phyloP scores from a whole-genome alignment of 2,888 invertebrate genomes.

The Dexiosoma caninum region DNA sequence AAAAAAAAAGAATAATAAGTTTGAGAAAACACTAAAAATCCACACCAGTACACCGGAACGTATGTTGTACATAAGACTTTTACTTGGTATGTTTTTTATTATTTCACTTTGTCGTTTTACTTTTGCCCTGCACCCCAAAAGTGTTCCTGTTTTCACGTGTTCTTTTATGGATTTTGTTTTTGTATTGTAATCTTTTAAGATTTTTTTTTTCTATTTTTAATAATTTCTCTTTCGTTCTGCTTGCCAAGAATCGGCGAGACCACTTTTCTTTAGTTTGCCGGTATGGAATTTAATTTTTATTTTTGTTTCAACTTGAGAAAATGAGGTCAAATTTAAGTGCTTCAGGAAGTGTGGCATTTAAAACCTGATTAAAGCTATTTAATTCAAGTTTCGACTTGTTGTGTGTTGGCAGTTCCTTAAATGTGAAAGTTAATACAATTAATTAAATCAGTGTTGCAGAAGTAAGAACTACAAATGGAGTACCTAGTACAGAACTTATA shows the following conservation, averaged over 20 bases:
- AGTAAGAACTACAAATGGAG: too few relatives aligned
- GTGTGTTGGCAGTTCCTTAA: neutral
- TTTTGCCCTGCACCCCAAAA: conserved; percentile 1
- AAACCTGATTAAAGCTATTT: conserved; percentile 5
- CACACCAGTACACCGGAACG: conserved; percentile 19
- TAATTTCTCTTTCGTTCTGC: conserved; percentile 17
- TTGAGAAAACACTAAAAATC: neutral
- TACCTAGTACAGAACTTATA: too few relatives aligned
- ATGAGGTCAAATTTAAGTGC: conserved; percentile 45
- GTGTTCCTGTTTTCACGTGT: conserved; percentile 24
- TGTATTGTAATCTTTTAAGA: neutral
- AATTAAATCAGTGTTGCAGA: too few relatives aligned
- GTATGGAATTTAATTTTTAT: neutral
- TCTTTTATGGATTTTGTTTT: neutral
- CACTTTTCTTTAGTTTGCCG: conserved; percentile 7
- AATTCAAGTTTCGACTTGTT: neutral
- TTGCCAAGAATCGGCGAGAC: neutral
- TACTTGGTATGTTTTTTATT: conserved; percentile 22
- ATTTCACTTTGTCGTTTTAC: neutral
- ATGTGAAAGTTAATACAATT: too few relatives aligned
- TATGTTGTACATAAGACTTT: too few relatives aligned
- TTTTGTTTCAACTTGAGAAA: conserved; percentile 11
- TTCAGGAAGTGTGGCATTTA: neutral
- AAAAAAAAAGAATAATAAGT: neutral
- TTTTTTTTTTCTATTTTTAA: too few relatives aligned